phyloP scores from a whole-genome alignment of 2,113 vertebrate genomes.

The Emydocephalus ijimae region DNA sequence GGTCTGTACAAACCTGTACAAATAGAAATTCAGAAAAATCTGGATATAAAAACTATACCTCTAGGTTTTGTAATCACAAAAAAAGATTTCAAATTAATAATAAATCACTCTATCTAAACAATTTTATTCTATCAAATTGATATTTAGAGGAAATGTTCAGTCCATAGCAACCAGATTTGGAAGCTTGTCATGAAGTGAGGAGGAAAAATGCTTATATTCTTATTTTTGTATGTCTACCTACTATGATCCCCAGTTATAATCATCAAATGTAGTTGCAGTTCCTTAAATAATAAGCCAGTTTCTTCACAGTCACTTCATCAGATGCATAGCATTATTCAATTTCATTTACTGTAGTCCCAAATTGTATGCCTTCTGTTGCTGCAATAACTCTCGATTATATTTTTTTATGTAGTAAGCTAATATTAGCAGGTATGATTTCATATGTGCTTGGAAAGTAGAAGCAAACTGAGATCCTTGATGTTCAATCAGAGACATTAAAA shows the following conservation, averaged over 20 bases:
- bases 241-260: not conserved
- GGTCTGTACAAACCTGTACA: not conserved
- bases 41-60: not conserved
- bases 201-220: not conserved
- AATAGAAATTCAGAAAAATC: not conserved
- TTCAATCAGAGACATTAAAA: not conserved
- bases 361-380: not conserved
- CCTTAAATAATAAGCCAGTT: not conserved
- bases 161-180: not conserved
- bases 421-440: not conserved
- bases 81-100: not conserved
- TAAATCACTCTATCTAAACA: not conserved
- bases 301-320: not conserved
- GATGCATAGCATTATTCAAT: not conserved
- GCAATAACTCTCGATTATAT: not conserved
- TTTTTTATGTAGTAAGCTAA: not conserved
- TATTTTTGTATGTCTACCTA: not conserved
- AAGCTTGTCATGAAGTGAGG: not conserved
- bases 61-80: not conserved
- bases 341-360: not conserved
- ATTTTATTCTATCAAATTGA: not conserved
- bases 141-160: not conserved
- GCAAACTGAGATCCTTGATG: not conserved
- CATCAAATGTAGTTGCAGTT: not conserved
- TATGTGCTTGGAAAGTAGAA: not conserved